Evolutionary conservation across 1,140 invertebrate genomes (phyloP).

Genomic region (Melitaea cinxia): DNA sequence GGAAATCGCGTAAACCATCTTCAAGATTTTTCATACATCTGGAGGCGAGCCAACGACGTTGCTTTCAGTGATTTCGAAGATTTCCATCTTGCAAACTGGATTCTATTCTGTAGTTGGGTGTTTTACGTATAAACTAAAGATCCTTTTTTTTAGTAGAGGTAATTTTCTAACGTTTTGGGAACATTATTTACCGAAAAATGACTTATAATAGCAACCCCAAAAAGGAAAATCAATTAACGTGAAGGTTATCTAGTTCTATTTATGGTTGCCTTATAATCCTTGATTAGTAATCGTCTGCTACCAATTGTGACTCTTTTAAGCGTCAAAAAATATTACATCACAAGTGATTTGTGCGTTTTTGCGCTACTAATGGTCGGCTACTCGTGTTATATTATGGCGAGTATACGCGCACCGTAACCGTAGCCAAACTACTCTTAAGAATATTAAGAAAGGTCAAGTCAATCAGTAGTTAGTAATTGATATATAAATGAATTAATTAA

Average conservation of each 20-base stretch:
- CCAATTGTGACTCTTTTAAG: slow-evolving; percentile 15
- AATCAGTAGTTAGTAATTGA: slow-evolving; percentile 4
- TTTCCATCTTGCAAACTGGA: not conserved
- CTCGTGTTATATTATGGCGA: no score
- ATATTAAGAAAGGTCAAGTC: slow-evolving; percentile 23
- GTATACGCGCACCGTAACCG: slow-evolving; percentile 3
- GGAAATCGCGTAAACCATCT: slow-evolving; percentile 44
- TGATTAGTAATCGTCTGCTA: slow-evolving; percentile 10
- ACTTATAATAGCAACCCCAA: not conserved
- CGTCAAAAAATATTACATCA: slow-evolving; percentile 31
- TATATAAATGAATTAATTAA: no score
- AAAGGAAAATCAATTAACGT: slow-evolving; percentile 4
- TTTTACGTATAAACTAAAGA: not conserved
- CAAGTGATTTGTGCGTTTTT: slow-evolving; percentile 23
- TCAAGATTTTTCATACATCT: slow-evolving; percentile 54
- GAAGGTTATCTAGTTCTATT: slow-evolving; percentile 14
- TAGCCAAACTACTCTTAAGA: slow-evolving; percentile 9
- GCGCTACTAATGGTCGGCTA: slow-evolving; percentile 6
- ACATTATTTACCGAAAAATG: not conserved
- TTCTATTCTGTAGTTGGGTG: not conserved
- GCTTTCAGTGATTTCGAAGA: slow-evolving; percentile 4
- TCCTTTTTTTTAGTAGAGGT: not conserved
- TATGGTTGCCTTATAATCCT: not conserved
- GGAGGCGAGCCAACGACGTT: slow-evolving; percentile 58
- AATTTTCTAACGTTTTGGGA: not conserved